Evolutionary conservation across 2,888 invertebrate species (phyloP).

Genomic region (Melikaiella ostensackeni): DNA sequence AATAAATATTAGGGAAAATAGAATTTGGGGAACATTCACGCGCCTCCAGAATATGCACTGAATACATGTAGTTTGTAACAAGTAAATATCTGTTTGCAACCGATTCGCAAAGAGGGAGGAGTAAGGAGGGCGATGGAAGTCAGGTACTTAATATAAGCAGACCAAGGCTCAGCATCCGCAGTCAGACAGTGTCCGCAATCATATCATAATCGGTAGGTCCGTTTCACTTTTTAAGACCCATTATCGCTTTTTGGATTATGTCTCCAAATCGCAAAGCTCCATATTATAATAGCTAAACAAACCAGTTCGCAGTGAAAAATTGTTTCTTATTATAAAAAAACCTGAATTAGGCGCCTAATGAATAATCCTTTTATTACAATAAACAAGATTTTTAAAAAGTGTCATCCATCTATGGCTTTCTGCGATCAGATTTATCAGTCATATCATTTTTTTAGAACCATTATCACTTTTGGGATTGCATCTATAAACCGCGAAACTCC

Average conservation of each 20-base stretch:
- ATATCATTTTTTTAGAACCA: conserved; percentile 52
- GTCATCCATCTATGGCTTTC: background rate
- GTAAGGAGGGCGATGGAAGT: conserved; percentile 51
- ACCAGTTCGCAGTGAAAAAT: background rate
- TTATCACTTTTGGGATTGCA: background rate
- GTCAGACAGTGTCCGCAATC: conserved; percentile 61
- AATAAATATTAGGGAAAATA: too few relatives aligned
- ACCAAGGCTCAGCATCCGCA: conserved; percentile 63
- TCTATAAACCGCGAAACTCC: background rate
- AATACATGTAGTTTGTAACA: background rate
- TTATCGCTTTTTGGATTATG: background rate
- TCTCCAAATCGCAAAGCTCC: background rate
- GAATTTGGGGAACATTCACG: too few relatives aligned
- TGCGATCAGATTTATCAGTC: too few relatives aligned
- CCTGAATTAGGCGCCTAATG: background rate
- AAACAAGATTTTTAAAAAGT: background rate
- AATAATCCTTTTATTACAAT: background rate
- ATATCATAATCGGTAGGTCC: conserved; percentile 55
- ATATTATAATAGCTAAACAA: background rate
- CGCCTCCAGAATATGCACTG: too few relatives aligned
- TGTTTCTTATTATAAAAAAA: background rate
- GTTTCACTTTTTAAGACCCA: conserved; percentile 56
- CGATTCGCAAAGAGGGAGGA: conserved; percentile 53
- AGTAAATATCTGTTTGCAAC: conserved; percentile 44
- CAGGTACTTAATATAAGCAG: conserved; percentile 64